phyloP scores from a whole-genome alignment of 2,888 invertebrate genomes.

The Baccha elongata region DNA sequence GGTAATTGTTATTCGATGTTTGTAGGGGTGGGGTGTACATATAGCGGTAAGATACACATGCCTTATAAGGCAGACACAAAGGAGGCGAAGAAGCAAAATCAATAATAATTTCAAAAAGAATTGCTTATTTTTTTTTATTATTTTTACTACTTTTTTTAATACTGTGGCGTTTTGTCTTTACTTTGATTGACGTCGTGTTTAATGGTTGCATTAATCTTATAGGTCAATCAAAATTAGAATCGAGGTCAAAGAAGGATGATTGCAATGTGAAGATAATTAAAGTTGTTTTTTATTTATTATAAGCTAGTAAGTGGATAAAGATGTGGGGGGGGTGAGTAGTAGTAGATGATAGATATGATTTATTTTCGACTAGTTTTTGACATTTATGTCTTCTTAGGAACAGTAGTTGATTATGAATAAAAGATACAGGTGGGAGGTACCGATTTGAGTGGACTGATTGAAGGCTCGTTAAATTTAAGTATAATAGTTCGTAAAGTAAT shows the following conservation, averaged over 20 bases:
- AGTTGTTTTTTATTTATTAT: constrained; percentile 2
- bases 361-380: neutral
- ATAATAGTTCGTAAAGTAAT: no score
- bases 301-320: neutral
- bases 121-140: neutral
- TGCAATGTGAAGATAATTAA: constrained; percentile 34
- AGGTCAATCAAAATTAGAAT: constrained; percentile 42
- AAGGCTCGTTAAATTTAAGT: no score
- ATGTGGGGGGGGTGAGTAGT: neutral
- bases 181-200: constrained; percentile 44
- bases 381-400: neutral
- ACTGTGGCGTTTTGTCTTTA: constrained; percentile 41
- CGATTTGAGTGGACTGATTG: no score
- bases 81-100: neutral
- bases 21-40: constrained; percentile 18
- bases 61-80: neutral
- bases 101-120: constrained; percentile 15
- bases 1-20: neutral
- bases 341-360: neutral
- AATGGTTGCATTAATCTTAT: constrained; percentile 27
- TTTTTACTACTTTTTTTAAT: constrained; percentile 13
- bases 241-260: constrained; percentile 50
- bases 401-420: no score
- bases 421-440: neutral
- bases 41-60: neutral